phyloP scores from a whole-genome alignment of 2,888 invertebrate genomes.

The Nemotelus pantherinus region DNA sequence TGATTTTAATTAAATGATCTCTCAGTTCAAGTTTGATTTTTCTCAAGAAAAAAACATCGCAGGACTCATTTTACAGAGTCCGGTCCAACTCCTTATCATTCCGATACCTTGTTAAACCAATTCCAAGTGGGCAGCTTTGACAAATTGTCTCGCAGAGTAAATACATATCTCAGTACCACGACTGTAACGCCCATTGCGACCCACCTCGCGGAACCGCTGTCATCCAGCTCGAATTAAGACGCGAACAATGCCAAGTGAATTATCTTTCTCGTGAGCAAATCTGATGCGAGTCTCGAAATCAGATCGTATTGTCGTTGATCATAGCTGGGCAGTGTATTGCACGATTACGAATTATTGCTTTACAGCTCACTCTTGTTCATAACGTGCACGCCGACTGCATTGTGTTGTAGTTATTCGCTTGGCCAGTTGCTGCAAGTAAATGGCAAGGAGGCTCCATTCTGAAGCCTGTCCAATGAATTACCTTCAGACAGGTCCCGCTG shows the following conservation, averaged over 20 bases:
- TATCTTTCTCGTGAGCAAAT: conserved; percentile 9
- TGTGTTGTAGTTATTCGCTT: neutral
- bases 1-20: no score
- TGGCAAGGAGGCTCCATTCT: conserved; percentile 10
- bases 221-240: neutral
- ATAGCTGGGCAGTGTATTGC: conserved; percentile 29
- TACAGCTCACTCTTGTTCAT: conserved; percentile 1
- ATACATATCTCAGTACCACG: no score
- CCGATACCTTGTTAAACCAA: no score
- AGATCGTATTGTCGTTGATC: neutral
- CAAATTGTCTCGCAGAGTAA: no score
- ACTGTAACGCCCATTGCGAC: no score
- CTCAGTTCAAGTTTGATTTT: no score
- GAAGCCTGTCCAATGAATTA: conserved; percentile 17
- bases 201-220: no score
- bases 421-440: neutral
- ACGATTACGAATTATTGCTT: conserved; percentile 39
- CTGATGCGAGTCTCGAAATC: neutral
- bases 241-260: conserved; percentile 3
- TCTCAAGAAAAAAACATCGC: no score
- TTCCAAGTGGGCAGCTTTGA: no score
- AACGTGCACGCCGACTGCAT: neutral
- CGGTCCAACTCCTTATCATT: no score
- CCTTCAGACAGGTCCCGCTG: conserved; percentile 32
- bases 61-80: no score